Evolutionary conservation across 2,113 vertebrate species (phyloP), one percentile per base, ranked within the genome.

Genomic region (Pluvialis apricaria): DNA sequence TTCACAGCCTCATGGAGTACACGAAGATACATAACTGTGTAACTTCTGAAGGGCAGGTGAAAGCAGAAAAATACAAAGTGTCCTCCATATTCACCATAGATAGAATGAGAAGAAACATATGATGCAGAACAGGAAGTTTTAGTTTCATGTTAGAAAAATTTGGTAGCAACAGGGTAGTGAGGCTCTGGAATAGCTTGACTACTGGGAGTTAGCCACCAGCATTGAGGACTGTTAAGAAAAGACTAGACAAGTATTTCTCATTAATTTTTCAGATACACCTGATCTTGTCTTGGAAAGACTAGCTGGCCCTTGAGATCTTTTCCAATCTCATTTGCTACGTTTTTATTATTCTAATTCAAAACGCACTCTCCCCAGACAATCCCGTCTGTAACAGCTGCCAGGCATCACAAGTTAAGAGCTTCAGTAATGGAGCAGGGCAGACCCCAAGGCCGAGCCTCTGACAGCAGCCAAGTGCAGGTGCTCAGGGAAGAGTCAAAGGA

Each of bases 331-430:
- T 65, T 90, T 97, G 36, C 73, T 94, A 61, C 0, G 0, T 76
- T 57, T 89, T 92, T 82, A 87, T 84, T 89, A 64, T 71, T 94
- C 52, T 87, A 87, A 84, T 71, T 94, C 57, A 86, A 94, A 96
- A 91, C 2, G 3, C 24, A 45, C 25, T 79, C 26, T 83, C 66
- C 31, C 22, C 44, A 75, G 44, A 47, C 65, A 70, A 66, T 21
- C 24, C 57, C 1, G 0, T 80, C 49, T 58, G 36, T 36, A 88
- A 64, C 69, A 81, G 55, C 85, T 92, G 51, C 71, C 76, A 80
- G 51, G 58, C 42, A 44, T 49, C 72, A 44, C 13, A 51, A 57
- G 55, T 11, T 49, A 73, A 45, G 18, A 93, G 15, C 42, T 68
- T 83, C 5, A 3, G 26, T 54, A 68, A 79, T 19, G 18, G 45